phyloP scores from a whole-genome alignment of 2,113 vertebrate genomes.

The Prinia subflava region DNA sequence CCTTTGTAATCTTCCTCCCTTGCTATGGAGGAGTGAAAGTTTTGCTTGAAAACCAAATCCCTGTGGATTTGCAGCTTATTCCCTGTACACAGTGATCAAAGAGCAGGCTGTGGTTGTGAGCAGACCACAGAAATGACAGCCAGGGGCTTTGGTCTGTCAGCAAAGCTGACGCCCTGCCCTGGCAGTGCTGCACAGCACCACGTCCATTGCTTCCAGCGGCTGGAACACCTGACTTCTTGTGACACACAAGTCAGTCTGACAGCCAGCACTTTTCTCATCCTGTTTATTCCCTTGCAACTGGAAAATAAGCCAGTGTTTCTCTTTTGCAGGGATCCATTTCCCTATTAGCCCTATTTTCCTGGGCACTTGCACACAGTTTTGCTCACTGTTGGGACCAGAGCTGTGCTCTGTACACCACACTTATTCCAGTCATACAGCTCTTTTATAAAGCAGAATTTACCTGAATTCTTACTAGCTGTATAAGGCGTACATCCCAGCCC shows the following conservation, averaged over 20 bases:
- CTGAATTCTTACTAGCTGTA: background rate
- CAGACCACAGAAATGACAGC: background rate
- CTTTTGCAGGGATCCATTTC: background rate
- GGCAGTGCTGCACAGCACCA: fast-evolving
- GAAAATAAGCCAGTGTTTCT: background rate
- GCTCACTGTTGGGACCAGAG: background rate
- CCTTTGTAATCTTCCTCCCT: background rate
- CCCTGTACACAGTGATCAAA: background rate
- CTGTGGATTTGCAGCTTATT: background rate
- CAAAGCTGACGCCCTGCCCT: background rate
- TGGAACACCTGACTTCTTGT: background rate
- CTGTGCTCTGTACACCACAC: background rate
- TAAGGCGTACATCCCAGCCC: background rate
- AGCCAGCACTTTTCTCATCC: background rate
- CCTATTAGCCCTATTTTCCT: background rate
- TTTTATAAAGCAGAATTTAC: background rate
- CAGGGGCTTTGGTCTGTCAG: background rate
- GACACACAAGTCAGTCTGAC: background rate
- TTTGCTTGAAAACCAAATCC: background rate
- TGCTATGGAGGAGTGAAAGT: background rate
- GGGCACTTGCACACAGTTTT: background rate
- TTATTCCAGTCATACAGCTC: background rate
- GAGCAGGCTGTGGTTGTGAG: background rate
- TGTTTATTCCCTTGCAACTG: background rate
- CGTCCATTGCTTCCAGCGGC: background rate